Evolutionary conservation across 1,140 invertebrate species (phyloP), one percentile per base, ranked within the genome.

Genomic region (Camponotus pennsylvanicus): DNA sequence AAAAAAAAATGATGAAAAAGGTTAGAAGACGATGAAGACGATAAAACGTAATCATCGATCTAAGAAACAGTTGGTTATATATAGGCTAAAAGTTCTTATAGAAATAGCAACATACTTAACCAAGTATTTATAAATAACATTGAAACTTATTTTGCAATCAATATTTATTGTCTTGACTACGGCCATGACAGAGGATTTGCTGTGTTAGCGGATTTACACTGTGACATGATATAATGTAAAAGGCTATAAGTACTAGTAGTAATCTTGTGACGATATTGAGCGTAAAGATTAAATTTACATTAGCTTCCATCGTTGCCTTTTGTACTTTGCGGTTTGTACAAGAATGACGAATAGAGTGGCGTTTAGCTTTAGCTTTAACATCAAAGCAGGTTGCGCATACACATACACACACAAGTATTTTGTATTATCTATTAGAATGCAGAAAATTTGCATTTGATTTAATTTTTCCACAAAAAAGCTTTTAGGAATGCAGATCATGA

Each of bases 221-320:
- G 32, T 37, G 18, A 34, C 15, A 15, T 15, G 21, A 9, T 70
- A 57, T n/a, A 69, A 59, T 27, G 6, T 13, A 21, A 59, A 59
- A 73, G 37, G 18, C 40, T 61, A 59, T 59, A 82, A 73, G 27
- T 34, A 37, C 13, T 59, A 45, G 11, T 11, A 52, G 21, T 82
- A 82, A 59, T 59, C 52, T 71, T 11, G 37, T 34, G 9, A n/a
- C 55, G 27, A 40, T 82, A 82, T 82, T 71, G 27, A 82, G 40
- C 57, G 79, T 82, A 73, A 71, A 82, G 52, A 27, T 18, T 27
- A 4, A 61, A 61, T 11, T 57, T 45, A 7, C 3, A 18, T 42
- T 42, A 82, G n/a, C 55, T 59, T 63, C 55, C 8, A 11, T 37
- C 37, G 8, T 0, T 82, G 7, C 61, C 34, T 37, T 61, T 73